Conservation (phyloP, 2,113 vertebrate genomes). For the Ptyas mucosa region DNA sequence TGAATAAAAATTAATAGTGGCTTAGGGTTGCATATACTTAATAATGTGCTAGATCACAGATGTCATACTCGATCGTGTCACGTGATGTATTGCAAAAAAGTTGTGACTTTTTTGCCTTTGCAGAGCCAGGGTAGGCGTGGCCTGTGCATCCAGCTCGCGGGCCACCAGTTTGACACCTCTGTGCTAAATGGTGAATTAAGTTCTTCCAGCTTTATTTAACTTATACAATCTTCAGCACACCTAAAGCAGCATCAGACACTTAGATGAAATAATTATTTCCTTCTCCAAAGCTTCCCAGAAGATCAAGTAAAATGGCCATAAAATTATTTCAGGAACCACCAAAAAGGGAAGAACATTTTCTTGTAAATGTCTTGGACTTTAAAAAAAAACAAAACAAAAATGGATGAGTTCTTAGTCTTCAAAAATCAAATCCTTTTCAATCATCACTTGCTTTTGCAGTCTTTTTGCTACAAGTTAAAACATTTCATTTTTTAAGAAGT, state of each 20-base stretch:
- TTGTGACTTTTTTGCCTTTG: no score
- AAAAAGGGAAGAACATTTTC: not conserved
- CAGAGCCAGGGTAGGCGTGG: no score
- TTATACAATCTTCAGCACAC: not conserved
- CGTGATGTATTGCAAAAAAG: no score
- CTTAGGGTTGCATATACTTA: not conserved
- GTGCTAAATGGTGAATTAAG: not conserved
- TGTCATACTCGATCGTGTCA: no score
- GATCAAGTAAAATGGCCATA: not conserved
- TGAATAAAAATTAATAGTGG: not conserved
- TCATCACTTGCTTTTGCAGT: not conserved
- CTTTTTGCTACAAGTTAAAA: not conserved
- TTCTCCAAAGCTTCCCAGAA: not conserved
- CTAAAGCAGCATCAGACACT: not conserved
- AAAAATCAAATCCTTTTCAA: not conserved
- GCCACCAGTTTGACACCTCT: no score
- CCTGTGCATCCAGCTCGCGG: no score
- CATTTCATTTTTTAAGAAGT: not conserved
- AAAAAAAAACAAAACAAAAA: not conserved
- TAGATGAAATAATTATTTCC: not conserved
- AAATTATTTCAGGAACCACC: not conserved
- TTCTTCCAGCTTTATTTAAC: not conserved
- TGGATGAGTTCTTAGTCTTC: not conserved
- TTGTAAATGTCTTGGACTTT: not conserved
- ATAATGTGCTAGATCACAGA: not conserved